Conservation (phyloP, 1,140 invertebrate genomes). For the Globodera ellingtonae region DNA sequence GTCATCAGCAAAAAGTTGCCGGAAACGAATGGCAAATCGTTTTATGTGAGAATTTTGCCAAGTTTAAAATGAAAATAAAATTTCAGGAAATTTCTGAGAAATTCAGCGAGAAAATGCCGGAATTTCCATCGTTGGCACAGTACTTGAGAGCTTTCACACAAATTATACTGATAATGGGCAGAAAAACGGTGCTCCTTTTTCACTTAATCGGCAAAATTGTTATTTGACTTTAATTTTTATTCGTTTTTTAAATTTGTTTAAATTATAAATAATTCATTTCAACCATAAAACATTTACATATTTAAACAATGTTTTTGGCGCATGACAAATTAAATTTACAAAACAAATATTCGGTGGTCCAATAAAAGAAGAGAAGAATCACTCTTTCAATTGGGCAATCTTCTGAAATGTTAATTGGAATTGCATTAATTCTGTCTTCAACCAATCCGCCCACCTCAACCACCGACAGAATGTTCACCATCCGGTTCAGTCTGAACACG, state of each 20-base stretch:
- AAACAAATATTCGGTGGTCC: too few relatives aligned
- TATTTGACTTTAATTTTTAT: background rate
- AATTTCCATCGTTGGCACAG: background rate
- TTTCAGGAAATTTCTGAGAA: constrained; percentile 19
- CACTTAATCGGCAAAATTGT: background rate
- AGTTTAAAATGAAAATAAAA: constrained; percentile 9
- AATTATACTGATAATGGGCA: background rate
- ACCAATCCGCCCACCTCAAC: background rate
- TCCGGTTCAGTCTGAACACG: background rate
- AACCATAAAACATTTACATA: too few relatives aligned
- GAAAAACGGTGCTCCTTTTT: background rate
- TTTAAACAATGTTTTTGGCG: too few relatives aligned
- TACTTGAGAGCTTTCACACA: background rate
- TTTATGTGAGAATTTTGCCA: constrained; percentile 32
- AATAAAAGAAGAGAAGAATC: background rate
- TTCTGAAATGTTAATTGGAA: background rate
- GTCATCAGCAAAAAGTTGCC: constrained; percentile 37
- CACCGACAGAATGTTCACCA: background rate
- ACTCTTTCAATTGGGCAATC: background rate
- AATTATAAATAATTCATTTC: too few relatives aligned
- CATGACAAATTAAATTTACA: too few relatives aligned
- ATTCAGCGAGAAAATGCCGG: constrained; percentile 13
- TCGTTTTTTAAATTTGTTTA: background rate
- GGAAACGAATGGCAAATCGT: constrained; percentile 52
- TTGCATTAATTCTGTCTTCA: background rate